Conservation (phyloP, 1,140 invertebrate species). For the Lutraria rhynchaena region DNA sequence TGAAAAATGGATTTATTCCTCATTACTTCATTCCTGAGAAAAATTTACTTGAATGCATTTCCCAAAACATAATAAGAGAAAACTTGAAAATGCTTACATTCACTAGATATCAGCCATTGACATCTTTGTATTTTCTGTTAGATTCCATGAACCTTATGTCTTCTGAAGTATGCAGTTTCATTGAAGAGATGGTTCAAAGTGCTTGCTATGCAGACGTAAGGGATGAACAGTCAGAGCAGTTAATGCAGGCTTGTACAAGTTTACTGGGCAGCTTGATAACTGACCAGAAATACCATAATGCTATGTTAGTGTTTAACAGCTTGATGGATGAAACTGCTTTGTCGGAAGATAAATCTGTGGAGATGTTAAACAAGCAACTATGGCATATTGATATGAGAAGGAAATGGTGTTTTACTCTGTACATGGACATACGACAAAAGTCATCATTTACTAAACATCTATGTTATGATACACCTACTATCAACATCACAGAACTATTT, state of each 20-base stretch:
- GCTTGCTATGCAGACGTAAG: neutral
- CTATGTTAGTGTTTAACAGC: conserved; percentile 3
- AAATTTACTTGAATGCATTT: conserved; percentile 1
- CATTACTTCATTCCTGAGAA: conserved; percentile 24
- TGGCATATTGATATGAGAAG: neutral
- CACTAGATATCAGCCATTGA: neutral
- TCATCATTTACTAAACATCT: neutral
- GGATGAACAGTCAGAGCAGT: neutral
- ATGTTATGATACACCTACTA: neutral
- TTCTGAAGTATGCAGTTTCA: conserved; percentile 2
- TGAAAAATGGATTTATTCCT: conserved; percentile 1
- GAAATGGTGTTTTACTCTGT: conserved; percentile 25
- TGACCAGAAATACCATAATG: neutral
- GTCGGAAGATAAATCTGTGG: neutral
- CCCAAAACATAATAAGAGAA: neutral
- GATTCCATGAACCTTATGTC: neutral
- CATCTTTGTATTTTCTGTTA: conserved; percentile 4
- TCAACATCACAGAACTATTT: conserved; percentile 35
- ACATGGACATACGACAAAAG: conserved; percentile 5
- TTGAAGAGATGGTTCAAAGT: neutral
- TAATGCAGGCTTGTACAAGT: neutral
- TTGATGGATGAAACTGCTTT: neutral
- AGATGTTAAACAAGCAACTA: neutral
- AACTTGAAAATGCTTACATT: neutral
- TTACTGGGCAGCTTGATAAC: neutral